phyloP scores from a whole-genome alignment of 2,888 invertebrate genomes.

The Hybos culiciformis region DNA sequence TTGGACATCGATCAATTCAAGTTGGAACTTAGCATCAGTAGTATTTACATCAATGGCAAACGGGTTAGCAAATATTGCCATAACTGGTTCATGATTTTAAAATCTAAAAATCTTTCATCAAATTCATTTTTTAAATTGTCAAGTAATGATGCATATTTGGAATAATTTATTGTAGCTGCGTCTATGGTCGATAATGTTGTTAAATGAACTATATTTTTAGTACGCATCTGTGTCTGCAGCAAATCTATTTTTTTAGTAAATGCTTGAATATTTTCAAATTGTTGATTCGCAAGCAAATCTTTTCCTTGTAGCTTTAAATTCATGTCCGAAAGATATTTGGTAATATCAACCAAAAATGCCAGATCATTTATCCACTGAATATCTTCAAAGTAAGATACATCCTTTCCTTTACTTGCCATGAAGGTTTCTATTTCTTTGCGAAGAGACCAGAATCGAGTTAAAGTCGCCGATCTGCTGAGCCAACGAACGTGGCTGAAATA shows the following conservation, averaged over 20 bases:
- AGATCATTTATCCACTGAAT: neutral
- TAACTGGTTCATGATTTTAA: neutral
- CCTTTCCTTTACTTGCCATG: neutral
- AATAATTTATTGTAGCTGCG: neutral
- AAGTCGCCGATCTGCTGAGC: neutral
- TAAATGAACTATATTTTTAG: neutral
- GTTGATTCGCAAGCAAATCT: neutral
- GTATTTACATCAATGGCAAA: neutral
- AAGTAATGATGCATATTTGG: neutral
- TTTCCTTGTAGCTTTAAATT: conserved; percentile 1
- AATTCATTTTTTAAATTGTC: neutral
- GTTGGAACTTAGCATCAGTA: too few relatives aligned
- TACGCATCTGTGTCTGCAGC: neutral
- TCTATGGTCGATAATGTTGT: neutral
- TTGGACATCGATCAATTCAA: too few relatives aligned
- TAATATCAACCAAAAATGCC: conserved; percentile 1
- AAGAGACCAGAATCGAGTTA: neutral
- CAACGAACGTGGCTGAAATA: neutral
- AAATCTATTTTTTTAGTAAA: too few relatives aligned
- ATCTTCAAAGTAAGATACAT: neutral
- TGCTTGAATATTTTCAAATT: too few relatives aligned
- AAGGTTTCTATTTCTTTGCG: neutral
- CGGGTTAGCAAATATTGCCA: neutral
- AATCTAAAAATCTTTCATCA: neutral
- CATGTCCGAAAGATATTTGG: neutral